Evolutionary conservation across 1,140 invertebrate genomes (phyloP), one percentile per base, ranked within the genome.

Genomic region (Cydia strobilella): DNA sequence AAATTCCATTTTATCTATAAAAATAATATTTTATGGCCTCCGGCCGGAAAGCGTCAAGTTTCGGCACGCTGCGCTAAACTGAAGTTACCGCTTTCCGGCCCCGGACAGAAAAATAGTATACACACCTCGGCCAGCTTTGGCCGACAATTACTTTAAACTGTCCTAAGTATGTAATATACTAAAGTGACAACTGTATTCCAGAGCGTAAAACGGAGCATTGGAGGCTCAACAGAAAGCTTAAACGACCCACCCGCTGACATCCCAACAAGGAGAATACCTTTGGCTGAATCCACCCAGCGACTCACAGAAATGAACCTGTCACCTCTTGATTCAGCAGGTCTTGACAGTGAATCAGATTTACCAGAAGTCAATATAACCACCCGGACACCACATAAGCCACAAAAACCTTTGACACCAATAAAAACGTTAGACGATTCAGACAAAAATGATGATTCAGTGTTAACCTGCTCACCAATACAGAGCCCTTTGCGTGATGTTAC

Each of bases 401-500:
- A 27, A 20, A 69, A 31, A 18, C 10, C 42, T 48, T 25, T 79
- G 72, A 82, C 83, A 6, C 78, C 80, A 0, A 54, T 74, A 31
- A 83, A 82, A 62, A 42, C 45, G 2, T 10, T 10, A 69, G 77
- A 81, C 42, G 59, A 76, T 5, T 31, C 31, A 31, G 31, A 31
- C 31, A 75, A 80, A 7, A 20, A 35, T 12, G 79, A 89, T 42
- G 62, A 72, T 31, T 87, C 88, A 0, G 82, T 76, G 76, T 27
- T 90, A n/a, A 80, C 83, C 2, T 90, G 88, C 75, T 92, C 89
- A 0, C 87, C 90, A 3, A 85, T 92, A 73, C 39, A 75, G 0
- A 90, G 87, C 69, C 88, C 90, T 0, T 35, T 86, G 5, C 79
- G 82, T 12, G 84, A 90, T 23, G 80, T 90, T 0, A 89, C 85